Percentiles rank a stretch among this genome's conserved stretches.
phyloP scores from a whole-genome alignment of 2,113 vertebrate genomes.

The Columba janthina region DNA sequence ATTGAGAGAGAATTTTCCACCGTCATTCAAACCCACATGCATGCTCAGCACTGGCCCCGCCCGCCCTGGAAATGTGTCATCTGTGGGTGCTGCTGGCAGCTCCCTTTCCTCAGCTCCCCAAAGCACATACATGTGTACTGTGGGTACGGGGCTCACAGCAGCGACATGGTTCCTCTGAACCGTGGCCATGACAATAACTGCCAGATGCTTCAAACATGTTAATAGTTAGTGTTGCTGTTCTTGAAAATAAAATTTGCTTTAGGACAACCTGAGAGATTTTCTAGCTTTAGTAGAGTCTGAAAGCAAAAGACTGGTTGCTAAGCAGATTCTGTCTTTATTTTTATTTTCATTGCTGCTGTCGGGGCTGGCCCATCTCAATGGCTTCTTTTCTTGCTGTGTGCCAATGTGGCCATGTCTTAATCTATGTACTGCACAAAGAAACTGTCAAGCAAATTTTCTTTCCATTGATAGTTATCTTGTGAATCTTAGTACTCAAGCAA shows the following conservation, averaged over 20 bases:
- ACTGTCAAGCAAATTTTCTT: not conserved
- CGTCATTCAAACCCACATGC: not conserved
- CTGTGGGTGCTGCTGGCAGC: not conserved
- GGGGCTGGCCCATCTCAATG: not conserved
- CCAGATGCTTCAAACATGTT: not conserved
- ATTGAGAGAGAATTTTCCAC: not conserved
- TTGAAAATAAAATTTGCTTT: not conserved
- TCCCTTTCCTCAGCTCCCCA: not conserved
- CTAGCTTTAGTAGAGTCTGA: not conserved
- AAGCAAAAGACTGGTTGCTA: not conserved
- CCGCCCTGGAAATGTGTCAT: not conserved
- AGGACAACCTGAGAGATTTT: not conserved
- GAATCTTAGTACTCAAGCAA: not conserved
- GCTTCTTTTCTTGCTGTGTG: not conserved
- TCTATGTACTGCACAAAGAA: not conserved
- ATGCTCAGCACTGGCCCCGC: not conserved
- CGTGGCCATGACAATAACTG: not conserved
- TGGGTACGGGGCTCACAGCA: not conserved
- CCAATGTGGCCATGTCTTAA: not conserved
- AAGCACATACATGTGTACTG: not conserved
- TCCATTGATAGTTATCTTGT: not conserved
- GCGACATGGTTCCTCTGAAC: not conserved
- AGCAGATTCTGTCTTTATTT: not conserved
- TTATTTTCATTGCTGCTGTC: not conserved
- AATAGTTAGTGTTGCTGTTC: not conserved